Conservation (phyloP, 2,797 vertebrate species). For the Enteromius viviparus region DNA sequence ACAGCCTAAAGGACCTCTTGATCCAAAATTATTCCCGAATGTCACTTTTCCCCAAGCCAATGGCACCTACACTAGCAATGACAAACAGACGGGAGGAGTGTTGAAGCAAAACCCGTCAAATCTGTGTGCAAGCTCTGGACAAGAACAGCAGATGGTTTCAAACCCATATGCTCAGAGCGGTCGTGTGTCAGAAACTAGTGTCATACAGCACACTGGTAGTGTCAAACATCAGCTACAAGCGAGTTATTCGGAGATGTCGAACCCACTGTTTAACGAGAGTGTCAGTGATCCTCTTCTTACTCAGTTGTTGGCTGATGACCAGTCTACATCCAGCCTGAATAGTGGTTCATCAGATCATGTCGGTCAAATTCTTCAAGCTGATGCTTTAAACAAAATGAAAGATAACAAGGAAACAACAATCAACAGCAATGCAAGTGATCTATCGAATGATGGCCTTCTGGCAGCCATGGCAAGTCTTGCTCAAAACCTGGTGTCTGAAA, state of each 20-base stretch:
- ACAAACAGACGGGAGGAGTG: slow-evolving; percentile 81
- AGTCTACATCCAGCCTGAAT: slow-evolving; percentile 73
- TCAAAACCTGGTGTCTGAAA: slow-evolving; percentile 78
- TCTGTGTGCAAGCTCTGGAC: slow-evolving; percentile 75
- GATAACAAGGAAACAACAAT: slow-evolving; percentile 67
- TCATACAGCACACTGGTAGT: slow-evolving; percentile 79
- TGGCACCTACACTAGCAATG: slow-evolving; percentile 67
- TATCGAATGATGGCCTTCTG: slow-evolving; percentile 71
- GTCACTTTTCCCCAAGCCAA: slow-evolving; percentile 76
- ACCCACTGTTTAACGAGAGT: slow-evolving; percentile 72
- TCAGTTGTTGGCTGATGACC: slow-evolving; percentile 76
- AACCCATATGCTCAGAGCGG: slow-evolving; percentile 61
- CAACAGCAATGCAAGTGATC: slow-evolving; percentile 66
- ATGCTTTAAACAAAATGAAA: slow-evolving; percentile 75
- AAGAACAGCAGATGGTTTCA: slow-evolving; percentile 73
- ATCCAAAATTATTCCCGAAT: slow-evolving; percentile 76
- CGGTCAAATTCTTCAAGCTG: slow-evolving; percentile 77
- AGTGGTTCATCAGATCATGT: slow-evolving; percentile 68
- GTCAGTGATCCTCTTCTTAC: slow-evolving; percentile 74
- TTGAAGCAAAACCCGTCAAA: slow-evolving; percentile 84
- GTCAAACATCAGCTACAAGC: slow-evolving; percentile 67
- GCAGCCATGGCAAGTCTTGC: slow-evolving; percentile 73
- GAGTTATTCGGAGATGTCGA: slow-evolving; percentile 74
- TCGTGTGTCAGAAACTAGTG: slow-evolving; percentile 70
- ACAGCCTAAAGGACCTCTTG: slow-evolving; percentile 73